These are phyloP conservation scores for Pristionchus japonicus DNA, from an alignment of 2,888 invertebrate genomes.

Conservation along the genomic window DNA sequence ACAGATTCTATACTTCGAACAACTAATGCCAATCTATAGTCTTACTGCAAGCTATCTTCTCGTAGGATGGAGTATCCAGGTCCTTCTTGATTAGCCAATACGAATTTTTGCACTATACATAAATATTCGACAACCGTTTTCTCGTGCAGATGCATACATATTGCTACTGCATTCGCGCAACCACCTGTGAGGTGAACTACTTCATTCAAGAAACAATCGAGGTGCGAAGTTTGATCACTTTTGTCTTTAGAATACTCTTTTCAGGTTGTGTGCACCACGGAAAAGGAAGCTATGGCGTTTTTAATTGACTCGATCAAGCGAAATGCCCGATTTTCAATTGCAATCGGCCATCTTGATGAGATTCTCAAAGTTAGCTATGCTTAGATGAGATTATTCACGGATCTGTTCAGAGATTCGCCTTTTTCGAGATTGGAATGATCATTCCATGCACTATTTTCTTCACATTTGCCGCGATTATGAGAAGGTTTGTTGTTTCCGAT, in stretches of 20 bases:
- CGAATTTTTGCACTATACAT: no score
- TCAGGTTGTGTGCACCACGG: not conserved
- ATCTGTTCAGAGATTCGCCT: not conserved
- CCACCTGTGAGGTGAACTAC: not conserved
- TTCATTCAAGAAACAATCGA: not conserved
- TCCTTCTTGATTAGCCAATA: not conserved
- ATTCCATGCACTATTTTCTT: constrained; percentile 4
- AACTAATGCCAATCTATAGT: not conserved
- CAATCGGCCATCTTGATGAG: not conserved
- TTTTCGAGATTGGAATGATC: not conserved
- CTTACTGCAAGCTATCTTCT: not conserved
- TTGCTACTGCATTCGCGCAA: not conserved
- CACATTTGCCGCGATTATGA: not conserved
- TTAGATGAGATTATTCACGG: no score
- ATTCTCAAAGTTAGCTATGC: not conserved
- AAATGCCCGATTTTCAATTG: not conserved
- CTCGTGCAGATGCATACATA: not conserved
- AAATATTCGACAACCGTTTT: no score
- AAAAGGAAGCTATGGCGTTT: not conserved
- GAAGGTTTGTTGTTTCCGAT: no score
- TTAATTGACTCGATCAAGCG: not conserved
- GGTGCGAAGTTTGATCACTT: not conserved
- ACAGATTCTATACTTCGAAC: not conserved
- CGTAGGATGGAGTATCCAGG: not conserved
- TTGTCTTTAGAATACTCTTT: not conserved